Evolutionary conservation across 1,140 invertebrate species (phyloP).

Genomic region (Zeugodacus cucurbitae): DNA sequence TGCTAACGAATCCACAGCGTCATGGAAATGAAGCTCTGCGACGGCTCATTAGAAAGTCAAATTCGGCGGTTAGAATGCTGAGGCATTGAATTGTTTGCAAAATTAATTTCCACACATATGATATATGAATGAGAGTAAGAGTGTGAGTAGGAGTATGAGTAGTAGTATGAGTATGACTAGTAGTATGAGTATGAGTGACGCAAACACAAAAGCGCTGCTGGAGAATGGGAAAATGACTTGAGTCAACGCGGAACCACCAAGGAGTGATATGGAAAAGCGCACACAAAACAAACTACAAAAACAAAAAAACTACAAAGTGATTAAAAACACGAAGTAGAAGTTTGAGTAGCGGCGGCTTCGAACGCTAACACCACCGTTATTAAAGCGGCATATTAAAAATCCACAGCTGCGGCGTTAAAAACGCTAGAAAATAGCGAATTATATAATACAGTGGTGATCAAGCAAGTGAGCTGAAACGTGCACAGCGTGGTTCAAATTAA

Average conservation of each 20-base stretch:
- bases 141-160: not conserved
- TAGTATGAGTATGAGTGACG: not conserved
- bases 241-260: not conserved
- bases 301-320: not conserved
- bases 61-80: not conserved
- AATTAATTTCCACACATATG: constrained; percentile 1
- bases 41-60: constrained; percentile 17
- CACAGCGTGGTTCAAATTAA: not conserved
- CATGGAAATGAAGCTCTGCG: not conserved
- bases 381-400: not conserved
- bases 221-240: not conserved
- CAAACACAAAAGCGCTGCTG: no score
- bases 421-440: not conserved
- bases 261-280: not conserved
- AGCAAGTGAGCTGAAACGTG: not conserved
- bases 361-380: not conserved
- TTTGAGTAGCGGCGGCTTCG: not conserved
- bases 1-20: not conserved
- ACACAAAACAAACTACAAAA: not conserved
- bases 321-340: not conserved
- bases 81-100: not conserved
- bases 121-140: no score
- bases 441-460: not conserved
- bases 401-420: not conserved
- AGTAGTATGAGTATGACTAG: not conserved